These are phyloP conservation scores for Phoeniculus purpureus DNA, from an alignment of 2,797 vertebrate genomes.

Conservation along the genomic window DNA sequence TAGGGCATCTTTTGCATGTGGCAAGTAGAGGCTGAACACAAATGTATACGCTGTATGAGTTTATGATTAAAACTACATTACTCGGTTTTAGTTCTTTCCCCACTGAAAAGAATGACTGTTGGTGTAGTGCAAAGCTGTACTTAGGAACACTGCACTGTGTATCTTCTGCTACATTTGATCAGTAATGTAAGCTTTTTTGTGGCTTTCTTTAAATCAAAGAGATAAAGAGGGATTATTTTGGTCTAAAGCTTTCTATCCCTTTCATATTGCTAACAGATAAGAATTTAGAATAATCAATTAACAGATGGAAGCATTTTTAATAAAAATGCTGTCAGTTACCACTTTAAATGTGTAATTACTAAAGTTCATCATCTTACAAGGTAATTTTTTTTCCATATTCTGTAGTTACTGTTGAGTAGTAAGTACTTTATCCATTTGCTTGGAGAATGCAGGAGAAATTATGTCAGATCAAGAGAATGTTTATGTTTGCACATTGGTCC, in stretches of 20 bases:
- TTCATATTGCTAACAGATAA: conserved; percentile 51
- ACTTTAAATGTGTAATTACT: conserved; percentile 32
- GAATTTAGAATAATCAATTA: conserved; percentile 53
- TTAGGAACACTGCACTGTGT: conserved; percentile 17
- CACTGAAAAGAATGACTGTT: not conserved
- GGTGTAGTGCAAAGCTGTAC: conserved; percentile 26
- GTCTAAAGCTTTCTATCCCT: conserved; percentile 60
- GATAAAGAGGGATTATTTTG: conserved; percentile 63
- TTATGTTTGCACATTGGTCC: not conserved
- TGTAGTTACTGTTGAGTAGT: not conserved
- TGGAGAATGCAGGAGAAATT: not conserved
- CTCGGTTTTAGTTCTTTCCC: not conserved
- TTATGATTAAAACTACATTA: conserved; percentile 23
- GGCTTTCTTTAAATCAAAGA: conserved; percentile 60
- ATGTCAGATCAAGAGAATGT: not conserved
- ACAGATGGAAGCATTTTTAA: not conserved
- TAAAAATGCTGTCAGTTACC: conserved; percentile 11
- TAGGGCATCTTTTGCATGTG: not conserved
- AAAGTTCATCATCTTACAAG: conserved; percentile 15
- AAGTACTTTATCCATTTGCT: not conserved
- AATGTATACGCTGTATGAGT: not conserved
- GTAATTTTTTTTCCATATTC: not conserved
- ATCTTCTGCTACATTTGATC: conserved; percentile 49
- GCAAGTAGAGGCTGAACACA: not conserved
- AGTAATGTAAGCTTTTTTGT: conserved; percentile 54